Evolutionary conservation across 2,797 vertebrate species (phyloP), one percentile per base, ranked within the genome.

Genomic region (Petrocephalus schoutedeni): DNA sequence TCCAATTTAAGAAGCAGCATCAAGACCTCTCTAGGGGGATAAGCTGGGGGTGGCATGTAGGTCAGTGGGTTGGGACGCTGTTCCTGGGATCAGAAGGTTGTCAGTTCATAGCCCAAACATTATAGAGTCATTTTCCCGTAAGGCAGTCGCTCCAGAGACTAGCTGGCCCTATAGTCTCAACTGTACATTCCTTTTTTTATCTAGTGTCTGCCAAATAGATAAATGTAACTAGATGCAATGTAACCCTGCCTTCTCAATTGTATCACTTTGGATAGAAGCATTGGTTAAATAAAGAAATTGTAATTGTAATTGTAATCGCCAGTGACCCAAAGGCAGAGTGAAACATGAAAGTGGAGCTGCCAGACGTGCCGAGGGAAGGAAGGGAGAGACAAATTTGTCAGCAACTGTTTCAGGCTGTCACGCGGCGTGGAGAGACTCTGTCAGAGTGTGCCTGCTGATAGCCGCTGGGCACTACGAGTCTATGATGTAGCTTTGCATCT

Each of bases 371-470:
- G 0, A 88, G 91, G 82, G 88, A n/a, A 23, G 84, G 83, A 54
- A 28, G 64, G 57, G 64, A 32, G 12, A 87, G 80, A 77, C 82
- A 45, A 88, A 87, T 91, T 89, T 94, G 93, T 95, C 93, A 94
- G 90, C 94, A 94, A 93, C 92, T 93, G 91, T 92, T 95, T 94
- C 90, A 93, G 92, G 90, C 91, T 71, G 92, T 91, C 88, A 90
- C 61, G 57, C 23, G n/a, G 93, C 91, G 93, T 91, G 90, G 94
- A 95, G 94, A 94, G 92, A 89, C 91, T 90, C 92, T 93, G 93
- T 94, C 94, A 94, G 92, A 91, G 90, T 91, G 92, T 90, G 93
- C 90, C 92, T 93, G 92, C 93, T 93, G 93, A 91, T 93, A 89
- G 94, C 93, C 93, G 93, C 92, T 90, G 91, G 90, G 89, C 86